Conservation (phyloP, 2,797 vertebrate genomes). For the Nyctalus aviator region DNA sequence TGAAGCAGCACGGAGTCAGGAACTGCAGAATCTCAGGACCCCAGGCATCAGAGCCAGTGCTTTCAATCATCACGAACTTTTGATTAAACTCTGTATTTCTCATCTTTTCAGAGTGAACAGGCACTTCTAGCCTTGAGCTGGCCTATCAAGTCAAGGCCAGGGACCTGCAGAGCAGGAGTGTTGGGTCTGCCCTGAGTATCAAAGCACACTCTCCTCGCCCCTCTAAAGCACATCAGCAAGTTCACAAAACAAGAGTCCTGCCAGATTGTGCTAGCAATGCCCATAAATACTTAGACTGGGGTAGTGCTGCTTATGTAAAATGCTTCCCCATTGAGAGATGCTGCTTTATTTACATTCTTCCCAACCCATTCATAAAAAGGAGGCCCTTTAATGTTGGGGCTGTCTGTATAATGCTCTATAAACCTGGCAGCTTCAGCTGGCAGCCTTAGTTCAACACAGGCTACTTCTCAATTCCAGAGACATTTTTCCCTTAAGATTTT, state of each 20-base stretch:
- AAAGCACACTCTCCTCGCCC: constrained; percentile 44
- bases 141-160: constrained; percentile 22
- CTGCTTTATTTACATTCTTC: constrained; percentile 84
- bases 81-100: not conserved
- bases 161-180: not conserved
- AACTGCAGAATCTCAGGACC: not conserved
- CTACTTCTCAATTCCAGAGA: constrained; percentile 69
- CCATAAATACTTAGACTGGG: constrained; percentile 78
- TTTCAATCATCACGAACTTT: not conserved
- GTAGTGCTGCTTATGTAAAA: constrained; percentile 80
- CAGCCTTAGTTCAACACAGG: constrained; percentile 69
- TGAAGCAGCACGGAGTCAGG: not conserved
- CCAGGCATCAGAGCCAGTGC: not conserved
- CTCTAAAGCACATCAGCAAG: constrained; percentile 70
- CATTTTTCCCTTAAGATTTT: constrained; percentile 46
- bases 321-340: constrained; percentile 83
- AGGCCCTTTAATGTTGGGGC: constrained; percentile 78
- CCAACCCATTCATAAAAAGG: constrained; percentile 83
- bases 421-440: constrained; percentile 70
- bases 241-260: constrained; percentile 77
- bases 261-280: constrained; percentile 78
- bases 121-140: constrained; percentile 22
- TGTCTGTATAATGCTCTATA: constrained; percentile 83
- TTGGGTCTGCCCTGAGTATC: not conserved
- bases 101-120: constrained; percentile 41